phyloP scores from a whole-genome alignment of 2,113 vertebrate genomes.

The Podilymbus podiceps region DNA sequence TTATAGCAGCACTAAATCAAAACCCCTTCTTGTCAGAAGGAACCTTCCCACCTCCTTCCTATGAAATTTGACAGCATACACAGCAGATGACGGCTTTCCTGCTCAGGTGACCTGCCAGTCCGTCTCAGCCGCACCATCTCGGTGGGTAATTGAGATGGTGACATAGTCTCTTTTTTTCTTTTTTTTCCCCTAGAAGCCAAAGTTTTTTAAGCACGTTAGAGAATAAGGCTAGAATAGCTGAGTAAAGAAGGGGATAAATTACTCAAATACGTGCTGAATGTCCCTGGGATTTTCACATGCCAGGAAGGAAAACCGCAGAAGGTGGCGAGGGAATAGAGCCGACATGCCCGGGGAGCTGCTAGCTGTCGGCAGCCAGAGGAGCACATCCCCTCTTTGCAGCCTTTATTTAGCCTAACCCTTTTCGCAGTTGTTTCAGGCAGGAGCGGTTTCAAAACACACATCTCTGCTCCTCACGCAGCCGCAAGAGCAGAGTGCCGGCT shows the following conservation, averaged over 20 bases:
- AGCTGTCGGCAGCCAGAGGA: not conserved
- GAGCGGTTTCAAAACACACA: not conserved
- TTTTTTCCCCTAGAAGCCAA: not conserved
- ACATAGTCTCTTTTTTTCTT: not conserved
- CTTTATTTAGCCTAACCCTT: not conserved
- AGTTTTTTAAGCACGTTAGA: not conserved
- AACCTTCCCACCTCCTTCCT: not conserved
- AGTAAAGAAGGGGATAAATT: not conserved
- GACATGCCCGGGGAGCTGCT: not conserved
- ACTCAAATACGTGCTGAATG: not conserved
- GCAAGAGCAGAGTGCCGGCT: accelerated
- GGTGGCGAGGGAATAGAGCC: not conserved
- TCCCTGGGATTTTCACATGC: not conserved
- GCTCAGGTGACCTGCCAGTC: not conserved
- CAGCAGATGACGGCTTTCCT: not conserved
- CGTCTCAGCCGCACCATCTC: accelerated
- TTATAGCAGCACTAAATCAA: slow-evolving; percentile 14
- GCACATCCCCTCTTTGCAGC: not conserved
- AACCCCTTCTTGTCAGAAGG: not conserved
- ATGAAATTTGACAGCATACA: not conserved
- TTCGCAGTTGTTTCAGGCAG: not conserved
- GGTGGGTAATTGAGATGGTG: not conserved
- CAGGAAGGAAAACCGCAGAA: not conserved
- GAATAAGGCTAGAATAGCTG: not conserved
- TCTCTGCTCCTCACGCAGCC: not conserved